These are phyloP conservation scores for Cyclargus thomasi DNA, from an alignment of 1,140 invertebrate genomes.

Conservation along the genomic window DNA sequence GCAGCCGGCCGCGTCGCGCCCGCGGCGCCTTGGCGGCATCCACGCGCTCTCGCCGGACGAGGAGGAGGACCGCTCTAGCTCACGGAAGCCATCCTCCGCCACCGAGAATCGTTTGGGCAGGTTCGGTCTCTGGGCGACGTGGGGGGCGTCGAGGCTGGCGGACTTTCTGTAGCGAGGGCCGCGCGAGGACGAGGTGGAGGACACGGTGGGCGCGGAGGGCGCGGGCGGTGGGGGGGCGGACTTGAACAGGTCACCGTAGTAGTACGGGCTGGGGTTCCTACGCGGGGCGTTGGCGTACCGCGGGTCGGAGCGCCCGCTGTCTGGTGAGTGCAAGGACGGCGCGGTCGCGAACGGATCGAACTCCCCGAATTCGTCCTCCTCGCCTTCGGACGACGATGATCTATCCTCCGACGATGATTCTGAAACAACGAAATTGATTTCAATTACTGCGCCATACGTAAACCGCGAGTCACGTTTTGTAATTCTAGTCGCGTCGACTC, in stretches of 20 bases:
- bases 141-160: conserved; percentile 81
- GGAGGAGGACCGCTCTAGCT: conserved; percentile 68
- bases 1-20: conserved; percentile 78
- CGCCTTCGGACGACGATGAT: conserved; percentile 59
- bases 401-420: conserved; percentile 65
- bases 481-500: not conserved
- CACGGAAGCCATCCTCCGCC: conserved; percentile 79
- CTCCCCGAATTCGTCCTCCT: conserved; percentile 70
- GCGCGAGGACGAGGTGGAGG: conserved; percentile 59
- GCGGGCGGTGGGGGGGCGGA: conserved; percentile 49
- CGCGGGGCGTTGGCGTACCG: conserved; percentile 72
- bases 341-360: conserved; percentile 66
- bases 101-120: conserved; percentile 79
- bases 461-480: not conserved
- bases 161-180: conserved; percentile 76
- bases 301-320: conserved; percentile 71
- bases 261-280: conserved; percentile 86
- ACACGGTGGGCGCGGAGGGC: conserved; percentile 52
- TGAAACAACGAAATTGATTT: conserved; percentile 42
- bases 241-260: conserved; percentile 85
- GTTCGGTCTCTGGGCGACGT: conserved; percentile 68
- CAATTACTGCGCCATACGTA: conserved; percentile 7
- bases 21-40: conserved; percentile 78
- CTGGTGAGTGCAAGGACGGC: conserved; percentile 65
- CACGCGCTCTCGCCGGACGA: conserved; percentile 71